Base-by-base conservation (phyloP, 1,140 invertebrate species). In the Lepidurus packardi region DNA sequence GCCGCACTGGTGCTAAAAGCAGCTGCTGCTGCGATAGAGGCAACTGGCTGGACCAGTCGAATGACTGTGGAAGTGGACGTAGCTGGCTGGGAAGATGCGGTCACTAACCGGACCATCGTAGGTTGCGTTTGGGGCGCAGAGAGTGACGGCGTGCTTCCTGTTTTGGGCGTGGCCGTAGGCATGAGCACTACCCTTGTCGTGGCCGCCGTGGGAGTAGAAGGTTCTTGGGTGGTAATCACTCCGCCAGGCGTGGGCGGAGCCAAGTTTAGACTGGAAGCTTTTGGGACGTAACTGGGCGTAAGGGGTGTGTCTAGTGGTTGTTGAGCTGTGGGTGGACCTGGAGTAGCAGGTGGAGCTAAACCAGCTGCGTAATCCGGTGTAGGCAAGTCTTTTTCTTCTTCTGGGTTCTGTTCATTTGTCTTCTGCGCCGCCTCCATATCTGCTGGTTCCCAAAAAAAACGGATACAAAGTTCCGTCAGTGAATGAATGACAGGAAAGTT, bases 351-450 rank as follows among this genome's bases (percentile, higher is more conserved):
- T 34, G 84, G 83, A 78, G 89, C 84, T 21, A 94, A 85, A 7
- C 92, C 92, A 80, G 91, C 92, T 73, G 92, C 92, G 85, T 94
- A 94, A 82, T 95, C 93, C 1, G 92, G 91, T 24, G 90, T 90
- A 65, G 85, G 82, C 5, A 83, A 82, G 13, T 81, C 43, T 76
- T 78, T 78, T 41, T 78, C 78, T 75, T 74, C 75, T 1, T 77
- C 73, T 42, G n/a, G 41, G 10, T n/a, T 16, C 73, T 1, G 13
- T 8, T 87, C 78, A 85, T 82, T 78, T 3, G 87, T 85, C 81
- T 92, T 91, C 81, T 92, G 92, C 5, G 85, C 82, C 77, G 94
- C 93, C 84, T 95, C 94, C 82, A 93, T 85, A 86, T 95, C 93
- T 90, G 16, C 9, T 45, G 9, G 11, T 11, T 4, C 0, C 8